A percentile compares a stretch with the other conserved stretches of the same genome.
Evolutionary conservation across 2,888 invertebrate species (phyloP).

Genomic region (Dastarcus helophoroides): DNA sequence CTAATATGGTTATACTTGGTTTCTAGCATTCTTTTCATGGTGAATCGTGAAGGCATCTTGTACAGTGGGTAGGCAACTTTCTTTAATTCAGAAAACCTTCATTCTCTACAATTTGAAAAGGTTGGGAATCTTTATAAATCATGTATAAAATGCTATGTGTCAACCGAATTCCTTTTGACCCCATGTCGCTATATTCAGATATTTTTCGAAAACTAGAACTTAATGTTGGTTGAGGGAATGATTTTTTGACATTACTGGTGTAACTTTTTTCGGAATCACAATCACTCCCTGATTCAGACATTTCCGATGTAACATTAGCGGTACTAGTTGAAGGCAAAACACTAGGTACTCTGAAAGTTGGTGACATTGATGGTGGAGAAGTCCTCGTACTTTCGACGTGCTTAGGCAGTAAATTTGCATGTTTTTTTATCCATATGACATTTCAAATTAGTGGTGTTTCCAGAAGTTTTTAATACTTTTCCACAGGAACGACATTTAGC

Average conservation of each 20-base stretch:
- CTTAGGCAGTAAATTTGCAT: slow-evolving; percentile 5
- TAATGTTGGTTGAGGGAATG: slow-evolving; percentile 7
- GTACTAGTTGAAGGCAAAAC: slow-evolving; percentile 4
- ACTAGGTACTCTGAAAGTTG: slow-evolving; percentile 4
- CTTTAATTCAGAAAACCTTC: slow-evolving; percentile 9
- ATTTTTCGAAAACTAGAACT: slow-evolving; percentile 7
- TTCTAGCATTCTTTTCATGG: slow-evolving; percentile 4
- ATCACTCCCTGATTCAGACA: slow-evolving; percentile 7
- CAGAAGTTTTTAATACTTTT: slow-evolving; percentile 6
- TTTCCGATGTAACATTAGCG: slow-evolving; percentile 5
- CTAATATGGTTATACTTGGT: slow-evolving; percentile 9
- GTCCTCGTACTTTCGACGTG: slow-evolving; percentile 3
- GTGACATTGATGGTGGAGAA: neutral
- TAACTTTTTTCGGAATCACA: slow-evolving; percentile 7
- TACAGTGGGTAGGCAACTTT: slow-evolving; percentile 5
- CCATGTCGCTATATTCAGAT: slow-evolving; percentile 7
- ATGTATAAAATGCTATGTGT: slow-evolving; percentile 10
- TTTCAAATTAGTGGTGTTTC: slow-evolving; percentile 8
- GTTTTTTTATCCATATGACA: slow-evolving; percentile 7
- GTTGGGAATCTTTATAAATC: slow-evolving; percentile 12
- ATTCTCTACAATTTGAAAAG: slow-evolving; percentile 15
- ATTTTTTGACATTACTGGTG: slow-evolving; percentile 7
- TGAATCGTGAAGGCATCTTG: slow-evolving; percentile 7
- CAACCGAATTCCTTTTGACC: slow-evolving; percentile 4
- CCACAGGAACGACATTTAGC: slow-evolving; percentile 5